A percentile compares a stretch with the other conserved stretches of the same genome.
These are phyloP conservation scores for Lampropteryx suffumata DNA, from an alignment of 2,888 invertebrate genomes.

Conservation along the genomic window DNA sequence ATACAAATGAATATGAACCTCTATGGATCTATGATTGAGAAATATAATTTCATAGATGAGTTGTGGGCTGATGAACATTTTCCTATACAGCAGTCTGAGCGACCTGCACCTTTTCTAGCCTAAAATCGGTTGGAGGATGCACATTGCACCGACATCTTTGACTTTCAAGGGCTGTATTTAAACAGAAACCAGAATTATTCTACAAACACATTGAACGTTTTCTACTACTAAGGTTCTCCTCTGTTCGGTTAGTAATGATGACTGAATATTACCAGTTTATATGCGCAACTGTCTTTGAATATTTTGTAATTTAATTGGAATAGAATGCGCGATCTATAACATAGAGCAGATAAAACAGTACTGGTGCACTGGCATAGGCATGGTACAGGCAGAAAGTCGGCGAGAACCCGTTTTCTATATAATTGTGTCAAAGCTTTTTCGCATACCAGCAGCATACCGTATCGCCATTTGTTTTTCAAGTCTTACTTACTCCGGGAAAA, in stretches of 20 bases:
- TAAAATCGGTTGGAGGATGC: constrained; percentile 16
- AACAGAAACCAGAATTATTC: constrained; percentile 8
- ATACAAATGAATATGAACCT: too few species aligned
- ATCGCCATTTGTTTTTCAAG: constrained; percentile 68
- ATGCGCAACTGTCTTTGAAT: too few species aligned
- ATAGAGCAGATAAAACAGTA: too few species aligned
- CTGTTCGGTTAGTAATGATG: too few species aligned
- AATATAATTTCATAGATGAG: too few species aligned
- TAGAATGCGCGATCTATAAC: too few species aligned
- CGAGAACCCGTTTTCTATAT: constrained; percentile 4
- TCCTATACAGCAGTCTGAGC: constrained; percentile 51
- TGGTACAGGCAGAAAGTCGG: too few species aligned
- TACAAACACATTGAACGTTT: too few species aligned
- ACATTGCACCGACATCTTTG: constrained; percentile 45
- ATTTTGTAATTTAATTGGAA: too few species aligned
- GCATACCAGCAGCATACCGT: constrained; percentile 58
- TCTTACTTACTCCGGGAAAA: constrained; percentile 57
- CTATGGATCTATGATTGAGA: background rate
- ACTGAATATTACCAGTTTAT: too few species aligned
- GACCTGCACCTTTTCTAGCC: constrained; percentile 46
- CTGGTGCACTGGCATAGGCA: background rate
- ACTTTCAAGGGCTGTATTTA: constrained; percentile 48
- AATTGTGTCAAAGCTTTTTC: constrained; percentile 56
- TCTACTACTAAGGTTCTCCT: too few species aligned
- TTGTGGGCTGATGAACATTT: background rate